Percentiles rank a stretch among this genome's conserved stretches.
These are phyloP conservation scores for Cydia fagiglandana DNA, from an alignment of 1,140 invertebrate species.

Conservation along the genomic window DNA sequence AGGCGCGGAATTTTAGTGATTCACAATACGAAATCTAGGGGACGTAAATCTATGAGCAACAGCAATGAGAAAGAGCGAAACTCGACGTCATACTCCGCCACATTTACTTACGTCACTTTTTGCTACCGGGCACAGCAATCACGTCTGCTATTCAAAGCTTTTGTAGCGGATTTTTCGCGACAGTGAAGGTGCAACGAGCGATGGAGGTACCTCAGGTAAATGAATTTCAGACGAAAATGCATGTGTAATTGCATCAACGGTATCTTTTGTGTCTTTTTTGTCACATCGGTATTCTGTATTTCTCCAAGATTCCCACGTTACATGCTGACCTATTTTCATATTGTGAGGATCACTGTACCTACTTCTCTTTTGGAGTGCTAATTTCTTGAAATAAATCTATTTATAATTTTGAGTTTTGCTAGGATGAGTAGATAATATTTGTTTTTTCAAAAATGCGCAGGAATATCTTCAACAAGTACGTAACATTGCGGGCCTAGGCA, in stretches of 20 bases:
- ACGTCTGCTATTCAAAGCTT: neutral
- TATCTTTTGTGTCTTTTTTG: neutral
- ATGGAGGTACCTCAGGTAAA: neutral
- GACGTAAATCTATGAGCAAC: neutral
- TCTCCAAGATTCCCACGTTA: too few relatives aligned
- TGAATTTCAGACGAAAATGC: neutral
- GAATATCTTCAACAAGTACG: too few relatives aligned
- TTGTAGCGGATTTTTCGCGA: neutral
- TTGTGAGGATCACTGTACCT: too few relatives aligned
- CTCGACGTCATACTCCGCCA: neutral
- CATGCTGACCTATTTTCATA: too few relatives aligned
- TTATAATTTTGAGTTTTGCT: too few relatives aligned
- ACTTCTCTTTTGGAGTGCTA: too few relatives aligned
- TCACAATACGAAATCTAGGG: neutral
- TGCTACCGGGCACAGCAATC: neutral
- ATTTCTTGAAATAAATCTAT: too few relatives aligned
- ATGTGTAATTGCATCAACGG: neutral
- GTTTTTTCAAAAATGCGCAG: too few relatives aligned
- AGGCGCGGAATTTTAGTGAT: neutral
- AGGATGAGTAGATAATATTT: too few relatives aligned
- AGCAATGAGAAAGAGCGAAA: neutral
- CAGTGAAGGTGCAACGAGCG: neutral
- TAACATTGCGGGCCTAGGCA: too few relatives aligned
- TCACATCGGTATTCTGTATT: too few relatives aligned
- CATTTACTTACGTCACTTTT: slow-evolving; percentile 3